These are phyloP conservation scores for Malurus splendens DNA, from an alignment of 2,797 vertebrate species.

Conservation along the genomic window DNA sequence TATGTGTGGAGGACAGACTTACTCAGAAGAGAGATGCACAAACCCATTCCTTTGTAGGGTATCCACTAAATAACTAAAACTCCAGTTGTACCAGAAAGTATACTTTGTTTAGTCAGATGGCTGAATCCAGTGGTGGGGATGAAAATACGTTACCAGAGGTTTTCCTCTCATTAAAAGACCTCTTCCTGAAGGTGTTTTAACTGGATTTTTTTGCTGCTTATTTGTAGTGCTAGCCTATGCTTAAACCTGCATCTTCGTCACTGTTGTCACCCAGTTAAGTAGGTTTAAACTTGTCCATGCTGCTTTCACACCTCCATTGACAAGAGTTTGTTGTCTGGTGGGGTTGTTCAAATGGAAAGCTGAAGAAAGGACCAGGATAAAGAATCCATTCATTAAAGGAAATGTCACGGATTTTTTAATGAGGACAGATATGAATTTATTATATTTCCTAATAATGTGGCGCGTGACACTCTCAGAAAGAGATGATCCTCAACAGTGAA, in stretches of 20 bases:
- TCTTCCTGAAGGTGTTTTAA: not conserved
- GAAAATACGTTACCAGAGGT: not conserved
- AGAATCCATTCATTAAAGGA: not conserved
- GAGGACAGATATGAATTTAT: not conserved
- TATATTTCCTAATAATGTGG: not conserved
- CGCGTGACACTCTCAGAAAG: not conserved
- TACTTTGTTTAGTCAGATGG: not conserved
- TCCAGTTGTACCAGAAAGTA: not conserved
- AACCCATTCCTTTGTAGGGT: accelerated
- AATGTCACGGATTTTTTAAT: not conserved
- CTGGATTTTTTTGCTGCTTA: not conserved
- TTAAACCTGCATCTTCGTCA: not conserved
- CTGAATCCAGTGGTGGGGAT: not conserved
- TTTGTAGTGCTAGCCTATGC: not conserved
- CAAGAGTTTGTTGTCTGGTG: not conserved
- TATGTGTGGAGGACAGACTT: not conserved
- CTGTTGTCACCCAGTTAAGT: not conserved
- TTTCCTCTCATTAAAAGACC: not conserved
- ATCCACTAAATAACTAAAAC: not conserved
- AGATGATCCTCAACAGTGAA: not conserved
- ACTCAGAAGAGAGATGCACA: not conserved
- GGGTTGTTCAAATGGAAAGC: not conserved
- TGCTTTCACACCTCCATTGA: not conserved
- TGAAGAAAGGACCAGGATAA: not conserved
- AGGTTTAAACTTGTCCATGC: not conserved